Conservation (phyloP, 2,888 invertebrate species). For the Caenorhabditis imperialis region DNA sequence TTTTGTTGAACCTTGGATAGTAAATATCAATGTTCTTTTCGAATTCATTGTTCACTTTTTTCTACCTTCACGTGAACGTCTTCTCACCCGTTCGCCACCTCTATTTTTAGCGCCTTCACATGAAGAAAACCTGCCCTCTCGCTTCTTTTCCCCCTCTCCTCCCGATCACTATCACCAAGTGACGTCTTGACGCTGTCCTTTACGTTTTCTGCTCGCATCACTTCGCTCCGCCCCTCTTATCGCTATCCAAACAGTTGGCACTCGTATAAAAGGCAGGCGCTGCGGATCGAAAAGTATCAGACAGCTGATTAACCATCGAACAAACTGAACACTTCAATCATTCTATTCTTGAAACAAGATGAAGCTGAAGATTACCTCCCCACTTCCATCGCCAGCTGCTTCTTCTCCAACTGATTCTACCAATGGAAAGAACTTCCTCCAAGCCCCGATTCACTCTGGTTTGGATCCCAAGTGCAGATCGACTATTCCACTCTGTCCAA, state of each 20-base stretch:
- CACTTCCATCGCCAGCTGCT: slow-evolving; percentile 30
- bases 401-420: slow-evolving; percentile 19
- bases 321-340: neutral
- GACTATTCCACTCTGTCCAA: slow-evolving; percentile 37
- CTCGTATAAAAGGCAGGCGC: slow-evolving; percentile 29
- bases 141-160: neutral
- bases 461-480: slow-evolving; percentile 21
- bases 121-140: slow-evolving; percentile 26
- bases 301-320: slow-evolving; percentile 1
- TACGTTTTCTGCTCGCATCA: slow-evolving; percentile 41
- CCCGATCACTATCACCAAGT: slow-evolving; percentile 16
- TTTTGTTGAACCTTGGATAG: slow-evolving; percentile 6
- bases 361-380: slow-evolving; percentile 32
- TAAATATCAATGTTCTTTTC: neutral
- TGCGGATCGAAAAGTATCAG: slow-evolving; percentile 16
- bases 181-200: slow-evolving; percentile 45
- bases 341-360: slow-evolving; percentile 6
- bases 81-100: slow-evolving; percentile 33
- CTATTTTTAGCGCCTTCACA: slow-evolving; percentile 35
- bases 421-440: slow-evolving; percentile 6
- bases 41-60: neutral
- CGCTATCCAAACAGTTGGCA: slow-evolving; percentile 30
- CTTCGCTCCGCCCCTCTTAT: slow-evolving; percentile 13
- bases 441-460: slow-evolving; percentile 33
- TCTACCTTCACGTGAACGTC: slow-evolving; percentile 44